These are phyloP conservation scores for Cryptotermes secundus DNA, from an alignment of 1,140 invertebrate species.

Conservation along the genomic window DNA sequence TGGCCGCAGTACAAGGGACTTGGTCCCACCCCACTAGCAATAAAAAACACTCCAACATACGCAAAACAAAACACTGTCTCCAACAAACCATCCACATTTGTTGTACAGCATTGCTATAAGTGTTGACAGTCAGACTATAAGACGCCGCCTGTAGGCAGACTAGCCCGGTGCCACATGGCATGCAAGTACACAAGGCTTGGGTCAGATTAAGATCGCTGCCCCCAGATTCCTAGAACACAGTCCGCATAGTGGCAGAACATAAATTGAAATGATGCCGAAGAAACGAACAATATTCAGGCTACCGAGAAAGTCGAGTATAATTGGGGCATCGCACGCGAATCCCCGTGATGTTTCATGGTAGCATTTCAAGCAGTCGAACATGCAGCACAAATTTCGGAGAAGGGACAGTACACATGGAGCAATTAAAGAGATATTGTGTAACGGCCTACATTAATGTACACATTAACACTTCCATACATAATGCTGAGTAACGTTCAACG, in stretches of 20 bases:
- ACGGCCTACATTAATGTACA: too few species aligned
- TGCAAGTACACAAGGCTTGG: not conserved
- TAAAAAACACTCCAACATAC: too few species aligned
- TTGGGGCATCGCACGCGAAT: not conserved
- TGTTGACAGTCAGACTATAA: not conserved
- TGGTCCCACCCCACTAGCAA: too few species aligned
- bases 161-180: not conserved
- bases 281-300: not conserved
- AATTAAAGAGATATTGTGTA: not conserved
- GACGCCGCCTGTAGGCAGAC: slow-evolving; percentile 1
- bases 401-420: not conserved
- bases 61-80: too few species aligned
- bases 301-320: not conserved
- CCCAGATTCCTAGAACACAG: not conserved
- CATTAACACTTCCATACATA: too few species aligned
- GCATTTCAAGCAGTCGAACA: not conserved
- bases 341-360: not conserved
- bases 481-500: too few species aligned
- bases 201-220: not conserved
- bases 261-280: not conserved
- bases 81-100: too few species aligned
- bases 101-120: too few species aligned
- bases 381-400: not conserved
- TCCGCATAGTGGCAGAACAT: not conserved
- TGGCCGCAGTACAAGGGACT: too few species aligned